Conservation (phyloP, 1,140 invertebrate genomes). For the Nasonia vitripennis region DNA sequence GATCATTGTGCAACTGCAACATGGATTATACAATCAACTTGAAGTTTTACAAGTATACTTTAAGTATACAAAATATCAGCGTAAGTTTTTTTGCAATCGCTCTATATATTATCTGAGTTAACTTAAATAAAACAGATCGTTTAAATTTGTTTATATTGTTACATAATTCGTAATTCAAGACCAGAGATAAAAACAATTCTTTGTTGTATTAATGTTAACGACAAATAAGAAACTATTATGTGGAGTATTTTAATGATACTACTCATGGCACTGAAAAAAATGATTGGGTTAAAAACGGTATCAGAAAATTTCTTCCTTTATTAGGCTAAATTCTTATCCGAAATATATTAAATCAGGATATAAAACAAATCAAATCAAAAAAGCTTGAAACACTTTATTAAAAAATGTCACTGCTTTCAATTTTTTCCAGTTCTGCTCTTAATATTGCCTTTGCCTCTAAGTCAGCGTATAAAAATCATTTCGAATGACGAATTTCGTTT, state of each 20-base stretch:
- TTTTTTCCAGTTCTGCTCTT: conserved; percentile 18
- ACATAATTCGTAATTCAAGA: no score
- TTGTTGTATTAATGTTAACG: no score
- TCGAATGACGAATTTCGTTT: conserved; percentile 44
- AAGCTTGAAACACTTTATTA: no score
- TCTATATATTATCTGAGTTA: not conserved
- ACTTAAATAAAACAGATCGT: not conserved
- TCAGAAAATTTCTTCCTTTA: not conserved
- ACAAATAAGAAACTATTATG: not conserved
- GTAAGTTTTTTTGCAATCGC: not conserved
- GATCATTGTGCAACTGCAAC: not conserved
- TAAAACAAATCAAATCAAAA: no score
- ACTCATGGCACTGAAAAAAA: not conserved
- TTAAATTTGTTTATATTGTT: not conserved
- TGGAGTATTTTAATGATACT: not conserved
- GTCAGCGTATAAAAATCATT: not conserved
- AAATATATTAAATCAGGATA: no score
- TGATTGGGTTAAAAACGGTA: not conserved
- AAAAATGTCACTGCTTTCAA: no score
- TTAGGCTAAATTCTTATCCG: not conserved
- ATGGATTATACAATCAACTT: conserved; percentile 1
- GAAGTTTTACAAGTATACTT: not conserved
- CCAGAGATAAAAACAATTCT: no score
- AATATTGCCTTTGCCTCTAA: not conserved
- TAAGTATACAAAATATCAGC: conserved; percentile 1